Evolutionary conservation across 2,888 invertebrate genomes (phyloP).

Genomic region (Agonopterix alstromeriana): DNA sequence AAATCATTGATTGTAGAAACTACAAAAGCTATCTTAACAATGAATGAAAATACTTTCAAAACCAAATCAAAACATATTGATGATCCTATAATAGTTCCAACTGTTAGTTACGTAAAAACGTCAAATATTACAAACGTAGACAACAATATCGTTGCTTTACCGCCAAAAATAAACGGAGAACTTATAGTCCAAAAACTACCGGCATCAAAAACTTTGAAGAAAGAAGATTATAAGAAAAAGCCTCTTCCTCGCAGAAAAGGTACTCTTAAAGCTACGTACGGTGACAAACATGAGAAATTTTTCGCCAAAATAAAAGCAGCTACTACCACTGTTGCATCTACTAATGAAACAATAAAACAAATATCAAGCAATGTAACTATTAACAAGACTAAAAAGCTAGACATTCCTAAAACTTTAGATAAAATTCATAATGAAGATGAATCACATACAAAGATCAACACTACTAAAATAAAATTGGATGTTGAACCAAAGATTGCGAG

Average conservation of each 20-base stretch:
- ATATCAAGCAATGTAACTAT: conserved; percentile 3
- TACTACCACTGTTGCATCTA: conserved; percentile 1
- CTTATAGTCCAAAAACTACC: conserved; percentile 48
- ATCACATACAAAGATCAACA: neutral
- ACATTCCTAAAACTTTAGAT: neutral
- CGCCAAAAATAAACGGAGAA: conserved; percentile 42
- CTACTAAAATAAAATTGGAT: neutral
- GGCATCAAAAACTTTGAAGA: conserved; percentile 35
- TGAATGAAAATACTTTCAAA: conserved; percentile 2
- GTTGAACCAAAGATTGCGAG: neutral
- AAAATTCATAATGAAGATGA: neutral
- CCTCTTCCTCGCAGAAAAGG: conserved; percentile 61
- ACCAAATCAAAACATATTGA: conserved; percentile 15
- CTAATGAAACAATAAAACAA: conserved; percentile 2
- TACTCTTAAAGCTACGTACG: conserved; percentile 68
- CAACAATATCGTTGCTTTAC: conserved; percentile 43
- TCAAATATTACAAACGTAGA: conserved; percentile 31
- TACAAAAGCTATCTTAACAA: conserved; percentile 9
- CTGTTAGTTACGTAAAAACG: conserved; percentile 32
- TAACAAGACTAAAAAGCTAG: neutral
- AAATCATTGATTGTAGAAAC: conserved; percentile 7
- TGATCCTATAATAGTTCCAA: conserved; percentile 52
- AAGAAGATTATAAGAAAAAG: conserved; percentile 55
- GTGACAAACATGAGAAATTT: conserved; percentile 63
- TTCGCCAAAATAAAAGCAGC: conserved; percentile 32